Evolutionary conservation across 2,113 vertebrate species (phyloP), one percentile per base, ranked within the genome.

Genomic region (Hippocampus mohnikei): DNA sequence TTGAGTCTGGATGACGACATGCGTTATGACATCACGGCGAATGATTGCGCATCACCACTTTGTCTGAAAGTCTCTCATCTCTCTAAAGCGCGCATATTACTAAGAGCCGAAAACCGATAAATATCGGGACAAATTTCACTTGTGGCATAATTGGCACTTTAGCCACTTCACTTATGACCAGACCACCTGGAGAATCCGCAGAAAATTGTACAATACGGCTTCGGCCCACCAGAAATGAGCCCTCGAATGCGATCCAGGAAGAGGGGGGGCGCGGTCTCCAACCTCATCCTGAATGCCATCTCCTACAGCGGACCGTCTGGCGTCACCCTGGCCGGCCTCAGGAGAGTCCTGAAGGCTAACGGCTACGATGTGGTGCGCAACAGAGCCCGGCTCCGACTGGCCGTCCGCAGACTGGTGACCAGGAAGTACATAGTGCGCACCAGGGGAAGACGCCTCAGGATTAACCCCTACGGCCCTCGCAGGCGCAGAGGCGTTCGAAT

Each of bases 301-400:
- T 79, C 93, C 0, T 94, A 93, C 48, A 89, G 91, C 12, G 90
- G 92, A 61, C 92, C 93, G 8, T 33, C 78, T 2, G 82, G 86
- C 5, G 16, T 85, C 37, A 91, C 91, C 21, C 71, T 91, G 66
- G 90, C 88, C 0, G 92, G 89, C 0, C 76, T 96, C 8, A 95
- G 95, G 80, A 95, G 94, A 75, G 87, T 83, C 1, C 42, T 92
- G 55, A 85, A 90, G 0, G 92, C 90, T 0, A 81, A 83, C 0
- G 94, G 93, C 11, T 96, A 95, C 68, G 93, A 96, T 3, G 93
- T 95, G 23, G 91, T 83, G 1, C 94, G 92, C 46, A 96, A 90
- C n/a, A 94, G 80, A 20, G 58, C 75, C 52, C 84, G 85, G 40
- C 44, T 92, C 60, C 74, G 77, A 18, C 23, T 65, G 5, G 72